A percentile compares a stretch with the other conserved stretches of the same genome.
These are phyloP conservation scores for Cyclura pinguis DNA, from an alignment of 2,797 vertebrate species.

Conservation along the genomic window DNA sequence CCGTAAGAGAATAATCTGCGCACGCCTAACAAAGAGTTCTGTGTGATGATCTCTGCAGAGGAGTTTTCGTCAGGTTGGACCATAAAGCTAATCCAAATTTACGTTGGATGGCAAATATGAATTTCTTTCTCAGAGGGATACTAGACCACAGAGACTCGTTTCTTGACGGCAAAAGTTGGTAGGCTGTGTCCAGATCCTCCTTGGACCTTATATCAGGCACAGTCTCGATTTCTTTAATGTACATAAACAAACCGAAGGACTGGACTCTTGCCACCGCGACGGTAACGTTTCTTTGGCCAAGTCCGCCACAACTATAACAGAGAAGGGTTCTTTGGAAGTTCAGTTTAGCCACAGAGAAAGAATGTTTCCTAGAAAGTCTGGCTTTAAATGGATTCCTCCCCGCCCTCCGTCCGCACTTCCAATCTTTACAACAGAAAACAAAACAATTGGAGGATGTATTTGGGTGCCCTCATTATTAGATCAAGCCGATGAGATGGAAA, in stretches of 20 bases:
- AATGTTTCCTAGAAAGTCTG: background rate
- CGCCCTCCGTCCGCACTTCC: background rate
- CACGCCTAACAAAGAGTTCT: conserved; percentile 23
- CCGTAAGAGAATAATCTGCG: background rate
- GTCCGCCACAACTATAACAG: background rate
- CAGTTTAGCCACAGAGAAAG: conserved; percentile 48
- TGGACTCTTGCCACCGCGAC: conserved; percentile 6
- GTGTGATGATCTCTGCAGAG: background rate
- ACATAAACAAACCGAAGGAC: conserved; percentile 31
- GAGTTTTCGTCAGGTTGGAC: background rate
- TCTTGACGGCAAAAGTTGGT: background rate
- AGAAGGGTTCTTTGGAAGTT: conserved; percentile 39
- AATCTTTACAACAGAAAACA: background rate
- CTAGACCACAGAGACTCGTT: background rate
- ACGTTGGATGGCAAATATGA: background rate
- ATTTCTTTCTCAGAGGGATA: background rate
- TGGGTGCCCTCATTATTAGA: conserved; percentile 36
- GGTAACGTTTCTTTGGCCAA: conserved; percentile 3
- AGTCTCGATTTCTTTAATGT: conserved; percentile 16
- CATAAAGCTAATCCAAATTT: background rate
- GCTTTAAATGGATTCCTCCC: background rate
- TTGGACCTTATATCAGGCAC: background rate
- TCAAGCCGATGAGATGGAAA: conserved; percentile 15
- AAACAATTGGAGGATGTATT: conserved; percentile 51
- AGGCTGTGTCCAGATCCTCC: background rate